These are phyloP conservation scores for Etheostoma cragini DNA, from an alignment of 2,113 vertebrate genomes.

Conservation along the genomic window DNA sequence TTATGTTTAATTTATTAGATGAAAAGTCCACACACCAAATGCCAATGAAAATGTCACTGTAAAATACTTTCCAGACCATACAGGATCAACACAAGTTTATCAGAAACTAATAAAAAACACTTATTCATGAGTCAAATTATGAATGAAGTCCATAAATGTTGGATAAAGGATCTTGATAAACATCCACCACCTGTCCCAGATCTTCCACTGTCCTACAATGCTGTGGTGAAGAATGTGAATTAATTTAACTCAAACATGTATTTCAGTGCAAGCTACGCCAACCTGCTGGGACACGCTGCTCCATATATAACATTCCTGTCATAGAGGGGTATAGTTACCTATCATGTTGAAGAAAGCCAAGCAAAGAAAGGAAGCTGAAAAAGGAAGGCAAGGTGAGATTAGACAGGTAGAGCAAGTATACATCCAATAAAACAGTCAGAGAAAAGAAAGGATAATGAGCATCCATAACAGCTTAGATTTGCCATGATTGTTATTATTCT, in stretches of 20 bases:
- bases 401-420: neutral
- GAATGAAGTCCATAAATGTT: conserved; percentile 2
- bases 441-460: neutral
- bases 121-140: neutral
- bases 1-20: neutral
- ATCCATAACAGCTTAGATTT: neutral
- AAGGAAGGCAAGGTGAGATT: neutral
- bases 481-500: neutral
- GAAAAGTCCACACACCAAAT: neutral
- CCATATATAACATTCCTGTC: conserved; percentile 72
- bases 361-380: neutral
- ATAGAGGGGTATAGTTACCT: conserved; percentile 24
- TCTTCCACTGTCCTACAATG: conserved; percentile 11
- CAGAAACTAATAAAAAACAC: neutral
- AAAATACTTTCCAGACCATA: neutral
- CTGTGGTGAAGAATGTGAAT: conserved; percentile 54
- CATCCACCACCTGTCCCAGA: neutral
- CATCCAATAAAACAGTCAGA: neutral
- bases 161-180: conserved; percentile 25
- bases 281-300: conserved; percentile 67
- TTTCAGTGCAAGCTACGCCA: conserved; percentile 57
- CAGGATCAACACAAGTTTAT: neutral
- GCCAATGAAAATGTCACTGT: neutral
- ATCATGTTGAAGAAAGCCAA: neutral
- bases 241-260: conserved; percentile 53